Conservation (phyloP, 1,140 invertebrate genomes). For the Pogonomyrmex californicus region DNA sequence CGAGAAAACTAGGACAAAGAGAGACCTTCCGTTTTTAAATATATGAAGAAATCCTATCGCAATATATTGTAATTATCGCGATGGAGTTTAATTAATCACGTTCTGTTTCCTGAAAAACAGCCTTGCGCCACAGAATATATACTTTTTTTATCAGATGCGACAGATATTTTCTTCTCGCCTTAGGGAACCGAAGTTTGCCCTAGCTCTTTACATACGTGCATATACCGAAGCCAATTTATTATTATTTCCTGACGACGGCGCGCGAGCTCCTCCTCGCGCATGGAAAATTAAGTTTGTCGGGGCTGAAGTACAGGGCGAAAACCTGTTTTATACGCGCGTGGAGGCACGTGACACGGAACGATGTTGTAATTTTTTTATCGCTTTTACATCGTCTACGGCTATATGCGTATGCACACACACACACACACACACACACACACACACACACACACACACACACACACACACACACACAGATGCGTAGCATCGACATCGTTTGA, state of each 20-base stretch:
- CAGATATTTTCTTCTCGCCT: neutral
- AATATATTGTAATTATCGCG: neutral
- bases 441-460: neutral
- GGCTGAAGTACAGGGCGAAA: neutral
- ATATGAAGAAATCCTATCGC: neutral
- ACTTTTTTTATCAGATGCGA: neutral
- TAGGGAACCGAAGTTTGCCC: neutral
- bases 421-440: too few species aligned
- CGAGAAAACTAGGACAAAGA: neutral
- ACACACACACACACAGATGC: neutral
- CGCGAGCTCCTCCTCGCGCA: neutral
- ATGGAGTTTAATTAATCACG: neutral
- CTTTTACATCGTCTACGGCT: neutral
- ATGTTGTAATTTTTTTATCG: constrained; percentile 42
- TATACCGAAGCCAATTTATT: constrained; percentile 18
- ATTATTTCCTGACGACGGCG: constrained; percentile 4
- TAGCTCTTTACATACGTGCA: neutral
- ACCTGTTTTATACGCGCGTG: constrained; percentile 24
- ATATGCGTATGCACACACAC: neutral
- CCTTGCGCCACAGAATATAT: neutral
- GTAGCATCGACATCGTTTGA: neutral
- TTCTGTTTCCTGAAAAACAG: neutral
- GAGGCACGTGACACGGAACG: neutral
- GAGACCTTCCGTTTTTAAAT: neutral
- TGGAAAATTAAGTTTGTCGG: constrained; percentile 19